Evolutionary conservation across 2,113 vertebrate genomes (phyloP).

Genomic region (Grallaria varia): DNA sequence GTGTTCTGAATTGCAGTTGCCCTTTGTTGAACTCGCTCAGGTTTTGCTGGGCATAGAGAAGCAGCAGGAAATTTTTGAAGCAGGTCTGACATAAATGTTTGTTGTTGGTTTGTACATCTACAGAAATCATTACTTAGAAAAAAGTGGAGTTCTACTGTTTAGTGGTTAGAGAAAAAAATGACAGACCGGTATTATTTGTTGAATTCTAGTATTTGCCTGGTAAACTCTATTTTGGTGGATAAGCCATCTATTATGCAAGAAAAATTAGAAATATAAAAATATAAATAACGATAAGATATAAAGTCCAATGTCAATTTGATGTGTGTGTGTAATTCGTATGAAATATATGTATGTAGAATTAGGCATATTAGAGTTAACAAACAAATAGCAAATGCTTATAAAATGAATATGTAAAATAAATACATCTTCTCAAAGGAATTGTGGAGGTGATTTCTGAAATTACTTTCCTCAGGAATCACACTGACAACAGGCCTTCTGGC

Average conservation of each 20-base stretch:
- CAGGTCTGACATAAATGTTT: background rate
- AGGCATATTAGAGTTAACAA: background rate
- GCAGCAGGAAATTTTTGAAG: background rate
- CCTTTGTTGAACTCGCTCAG: conserved; percentile 22
- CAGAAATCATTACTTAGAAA: background rate
- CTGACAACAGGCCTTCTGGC: background rate
- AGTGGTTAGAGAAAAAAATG: background rate
- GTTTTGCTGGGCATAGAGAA: background rate
- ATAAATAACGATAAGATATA: background rate
- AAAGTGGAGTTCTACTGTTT: background rate
- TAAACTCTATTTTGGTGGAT: background rate
- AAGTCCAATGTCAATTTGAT: background rate
- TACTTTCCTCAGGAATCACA: background rate
- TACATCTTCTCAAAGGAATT: too few relatives aligned
- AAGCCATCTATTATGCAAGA: background rate
- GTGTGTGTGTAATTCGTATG: background rate
- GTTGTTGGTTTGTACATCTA: background rate
- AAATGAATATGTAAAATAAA: background rate
- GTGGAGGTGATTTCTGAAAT: background rate
- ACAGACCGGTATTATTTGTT: background rate
- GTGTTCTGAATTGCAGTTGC: conserved; percentile 1
- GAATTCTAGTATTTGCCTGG: background rate
- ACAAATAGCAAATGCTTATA: background rate
- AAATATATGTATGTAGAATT: background rate
- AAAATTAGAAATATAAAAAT: too few relatives aligned